Evolutionary conservation across 2,113 vertebrate genomes (phyloP), one percentile per base, ranked within the genome.

Genomic region (Xyrauchen texanus): DNA sequence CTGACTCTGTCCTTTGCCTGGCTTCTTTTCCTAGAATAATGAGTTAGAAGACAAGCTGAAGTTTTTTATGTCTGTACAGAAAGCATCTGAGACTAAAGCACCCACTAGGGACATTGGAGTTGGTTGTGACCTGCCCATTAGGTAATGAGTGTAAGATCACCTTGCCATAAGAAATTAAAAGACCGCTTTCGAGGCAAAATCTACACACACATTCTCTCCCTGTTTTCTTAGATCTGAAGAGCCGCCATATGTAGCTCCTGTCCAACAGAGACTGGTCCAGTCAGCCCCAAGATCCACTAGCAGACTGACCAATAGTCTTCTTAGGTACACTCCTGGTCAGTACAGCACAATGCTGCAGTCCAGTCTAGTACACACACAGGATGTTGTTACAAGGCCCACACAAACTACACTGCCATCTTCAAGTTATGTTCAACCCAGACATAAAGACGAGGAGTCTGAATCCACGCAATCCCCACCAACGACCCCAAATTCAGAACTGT

Each of bases 31-130:
- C 86, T 87, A 99, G 97, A 99, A 98, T 92, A 99, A 96, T 92
- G 96, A 99, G 88, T 93, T 98, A 87, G 96, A 98, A 91, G 96
- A 97, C 92, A 96, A 95, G 87, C 85, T 98, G 91, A 96, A 96
- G 90, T 97, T 96, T 90, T 94, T 96, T 93, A 93, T 93, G 91
- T 85, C 95, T 94, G 85, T 84, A 92, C 90, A 96, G 92, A 93
- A 83, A 85, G 87, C 51, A 9, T 77, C 85, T 3, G 78, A 51
- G 61, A 87, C 78, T 42, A 84, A 71, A 84, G 78, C 86, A 76
- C 91, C 96, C 89, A 97, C 94, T 68, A 95, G 90, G 90, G 96
- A 98, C 63, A 86, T 93, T 44, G 95, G 92, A 86, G 94, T 96
- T 71, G 94, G 88, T 84, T 97, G 94, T 83, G 92, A 98, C 89